Percentiles rank a stretch among this genome's conserved stretches.
phyloP scores from a whole-genome alignment of 2,888 invertebrate genomes.

The Leptinotarsa rubiginosa region DNA sequence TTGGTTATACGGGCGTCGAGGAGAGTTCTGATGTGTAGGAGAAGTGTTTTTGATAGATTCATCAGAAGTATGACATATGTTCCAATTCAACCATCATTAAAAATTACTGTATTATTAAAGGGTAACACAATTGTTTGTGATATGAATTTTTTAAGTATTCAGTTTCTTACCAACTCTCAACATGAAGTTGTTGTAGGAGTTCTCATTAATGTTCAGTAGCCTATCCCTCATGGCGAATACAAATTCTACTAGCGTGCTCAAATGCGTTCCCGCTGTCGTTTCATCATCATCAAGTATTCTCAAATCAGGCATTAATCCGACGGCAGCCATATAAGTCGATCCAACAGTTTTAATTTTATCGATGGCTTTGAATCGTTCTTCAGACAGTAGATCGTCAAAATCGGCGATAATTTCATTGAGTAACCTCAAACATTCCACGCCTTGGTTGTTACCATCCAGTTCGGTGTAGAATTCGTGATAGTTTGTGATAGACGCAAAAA shows the following conservation, averaged over 20 bases:
- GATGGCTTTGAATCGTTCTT: conserved; percentile 84
- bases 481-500: conserved; percentile 93
- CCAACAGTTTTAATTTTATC: conserved; percentile 96
- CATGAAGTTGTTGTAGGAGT: conserved; percentile 93
- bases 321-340: conserved; percentile 93
- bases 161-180: conserved; percentile 80
- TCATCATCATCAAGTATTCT: conserved; percentile 77
- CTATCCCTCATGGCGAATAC: conserved; percentile 90
- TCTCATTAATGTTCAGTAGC: conserved; percentile 88
- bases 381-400: conserved; percentile 91
- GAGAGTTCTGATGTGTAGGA: too few species aligned
- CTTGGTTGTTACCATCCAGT: conserved; percentile 91
- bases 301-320: conserved; percentile 87
- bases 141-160: too few species aligned
- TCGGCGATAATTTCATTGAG: conserved; percentile 94
- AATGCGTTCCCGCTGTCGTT: conserved; percentile 73
- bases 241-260: conserved; percentile 89
- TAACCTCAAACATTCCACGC: conserved; percentile 87
- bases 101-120: too few species aligned
- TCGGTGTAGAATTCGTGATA: conserved; percentile 95
- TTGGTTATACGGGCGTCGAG: too few species aligned
- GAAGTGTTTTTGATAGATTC: too few species aligned
- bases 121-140: too few species aligned
- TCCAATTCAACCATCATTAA: too few species aligned
- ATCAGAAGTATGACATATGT: too few species aligned